phyloP scores from a whole-genome alignment of 2,888 invertebrate genomes.

The Pachliopta kotzebuea region DNA sequence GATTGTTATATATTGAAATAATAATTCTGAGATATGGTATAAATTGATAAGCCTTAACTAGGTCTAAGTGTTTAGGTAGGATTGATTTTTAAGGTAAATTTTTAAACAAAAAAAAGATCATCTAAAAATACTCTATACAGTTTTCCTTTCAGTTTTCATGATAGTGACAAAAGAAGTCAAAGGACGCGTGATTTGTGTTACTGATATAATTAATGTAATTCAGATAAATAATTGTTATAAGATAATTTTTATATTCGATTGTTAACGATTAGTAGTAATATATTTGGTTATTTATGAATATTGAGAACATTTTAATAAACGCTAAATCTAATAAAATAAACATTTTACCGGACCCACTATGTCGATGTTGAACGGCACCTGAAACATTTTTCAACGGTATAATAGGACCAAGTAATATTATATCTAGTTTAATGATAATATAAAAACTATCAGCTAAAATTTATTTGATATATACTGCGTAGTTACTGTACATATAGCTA shows the following conservation, averaged over 20 bases:
- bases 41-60: constrained; percentile 58
- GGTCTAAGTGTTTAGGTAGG: constrained; percentile 20
- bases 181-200: constrained; percentile 52
- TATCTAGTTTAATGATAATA: too few relatives aligned
- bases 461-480: too few relatives aligned
- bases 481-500: too few relatives aligned
- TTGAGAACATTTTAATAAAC: constrained; percentile 49
- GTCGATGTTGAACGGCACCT: constrained; percentile 21
- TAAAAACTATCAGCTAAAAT: too few relatives aligned
- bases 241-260: constrained; percentile 33
- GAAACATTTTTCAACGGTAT: constrained; percentile 6
- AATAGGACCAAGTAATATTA: too few relatives aligned
- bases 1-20: constrained; percentile 13
- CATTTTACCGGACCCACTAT: constrained; percentile 31
- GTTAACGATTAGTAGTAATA: constrained; percentile 28
- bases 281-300: constrained; percentile 35
- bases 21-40: constrained; percentile 47
- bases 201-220: constrained; percentile 14
- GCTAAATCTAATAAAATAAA: constrained; percentile 39
- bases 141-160: constrained; percentile 42
- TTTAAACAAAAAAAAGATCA: constrained; percentile 69
- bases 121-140: constrained; percentile 75
- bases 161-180: constrained; percentile 45
- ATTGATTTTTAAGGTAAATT: constrained; percentile 51
- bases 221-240: constrained; percentile 35